A percentile compares a stretch with the other conserved stretches of the same genome.
Conservation (phyloP, 2,113 vertebrate genomes). For the Onychostruthus taczanowskii region DNA sequence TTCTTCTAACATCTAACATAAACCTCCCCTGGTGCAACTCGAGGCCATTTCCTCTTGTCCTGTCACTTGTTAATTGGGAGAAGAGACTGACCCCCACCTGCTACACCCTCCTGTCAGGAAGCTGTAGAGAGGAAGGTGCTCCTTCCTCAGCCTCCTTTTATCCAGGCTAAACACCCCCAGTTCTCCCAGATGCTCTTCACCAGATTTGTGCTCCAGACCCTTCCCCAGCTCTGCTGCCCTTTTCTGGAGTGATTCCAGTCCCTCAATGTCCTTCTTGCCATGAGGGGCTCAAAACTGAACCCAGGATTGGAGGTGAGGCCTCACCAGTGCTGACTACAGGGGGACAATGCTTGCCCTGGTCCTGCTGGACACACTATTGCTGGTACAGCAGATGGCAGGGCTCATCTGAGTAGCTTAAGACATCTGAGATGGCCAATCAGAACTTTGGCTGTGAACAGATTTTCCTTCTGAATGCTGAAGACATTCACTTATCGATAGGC, state of each 20-base stretch:
- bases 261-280: not conserved
- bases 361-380: not conserved
- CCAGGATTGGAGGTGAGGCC: not conserved
- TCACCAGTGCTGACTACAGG: not conserved
- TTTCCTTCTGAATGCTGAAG: not conserved
- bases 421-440: not conserved
- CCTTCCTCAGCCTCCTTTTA: not conserved
- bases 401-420: not conserved
- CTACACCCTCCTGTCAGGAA: not conserved
- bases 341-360: not conserved
- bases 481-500: not conserved
- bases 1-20: not conserved
- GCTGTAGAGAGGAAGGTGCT: not conserved
- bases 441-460: not conserved
- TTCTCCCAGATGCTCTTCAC: not conserved
- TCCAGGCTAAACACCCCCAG: not conserved
- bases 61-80: not conserved
- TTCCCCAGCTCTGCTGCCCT: fast-evolving
- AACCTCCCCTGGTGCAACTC: not conserved
- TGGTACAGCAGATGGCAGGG: not conserved
- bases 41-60: not conserved
- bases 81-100: fast-evolving
- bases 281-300: not conserved
- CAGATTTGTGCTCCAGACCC: not conserved
- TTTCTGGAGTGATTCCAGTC: not conserved